Conservation (phyloP, 1,140 invertebrate species). For the Cherax quadricarinatus region DNA sequence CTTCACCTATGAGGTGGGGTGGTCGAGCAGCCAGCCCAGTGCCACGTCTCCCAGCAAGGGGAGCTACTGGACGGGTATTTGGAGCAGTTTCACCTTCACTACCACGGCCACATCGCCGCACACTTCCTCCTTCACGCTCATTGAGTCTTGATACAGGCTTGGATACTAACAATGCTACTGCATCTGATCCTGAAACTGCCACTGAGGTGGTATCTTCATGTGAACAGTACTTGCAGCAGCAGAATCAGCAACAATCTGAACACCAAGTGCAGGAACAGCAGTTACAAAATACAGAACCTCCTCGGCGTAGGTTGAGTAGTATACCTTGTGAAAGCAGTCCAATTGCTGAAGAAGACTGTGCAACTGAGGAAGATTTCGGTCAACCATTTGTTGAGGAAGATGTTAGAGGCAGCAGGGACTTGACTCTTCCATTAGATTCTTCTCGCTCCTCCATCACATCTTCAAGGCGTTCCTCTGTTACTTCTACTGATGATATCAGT, state of each 20-base stretch:
- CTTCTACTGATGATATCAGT: constrained; percentile 40
- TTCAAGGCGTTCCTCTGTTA: constrained; percentile 57
- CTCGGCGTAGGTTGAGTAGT: constrained; percentile 56
- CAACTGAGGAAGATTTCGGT: constrained; percentile 29
- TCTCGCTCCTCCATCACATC: constrained; percentile 42
- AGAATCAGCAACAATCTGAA: constrained; percentile 17
- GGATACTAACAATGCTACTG: constrained; percentile 56
- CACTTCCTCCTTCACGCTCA: constrained; percentile 70
- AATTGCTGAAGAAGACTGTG: constrained; percentile 60
- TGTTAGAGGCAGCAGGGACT: not conserved
- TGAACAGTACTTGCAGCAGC: constrained; percentile 67
- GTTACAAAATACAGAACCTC: constrained; percentile 8
- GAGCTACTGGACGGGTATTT: constrained; percentile 49
- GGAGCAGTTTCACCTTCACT: constrained; percentile 66
- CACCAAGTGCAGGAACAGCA: constrained; percentile 25
- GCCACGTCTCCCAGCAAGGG: constrained; percentile 48
- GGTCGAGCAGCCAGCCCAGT: constrained; percentile 61
- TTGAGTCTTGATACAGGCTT: constrained; percentile 72
- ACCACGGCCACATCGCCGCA: constrained; percentile 61
- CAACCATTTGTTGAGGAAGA: not conserved
- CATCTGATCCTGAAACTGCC: constrained; percentile 47
- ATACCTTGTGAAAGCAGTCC: constrained; percentile 66
- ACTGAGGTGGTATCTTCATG: constrained; percentile 64
- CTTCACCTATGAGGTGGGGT: constrained; percentile 66
- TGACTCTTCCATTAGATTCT: not conserved